A percentile compares a stretch with the other conserved stretches of the same genome.
phyloP scores from a whole-genome alignment of 2,113 vertebrate genomes.

The Lycaon pictus region DNA sequence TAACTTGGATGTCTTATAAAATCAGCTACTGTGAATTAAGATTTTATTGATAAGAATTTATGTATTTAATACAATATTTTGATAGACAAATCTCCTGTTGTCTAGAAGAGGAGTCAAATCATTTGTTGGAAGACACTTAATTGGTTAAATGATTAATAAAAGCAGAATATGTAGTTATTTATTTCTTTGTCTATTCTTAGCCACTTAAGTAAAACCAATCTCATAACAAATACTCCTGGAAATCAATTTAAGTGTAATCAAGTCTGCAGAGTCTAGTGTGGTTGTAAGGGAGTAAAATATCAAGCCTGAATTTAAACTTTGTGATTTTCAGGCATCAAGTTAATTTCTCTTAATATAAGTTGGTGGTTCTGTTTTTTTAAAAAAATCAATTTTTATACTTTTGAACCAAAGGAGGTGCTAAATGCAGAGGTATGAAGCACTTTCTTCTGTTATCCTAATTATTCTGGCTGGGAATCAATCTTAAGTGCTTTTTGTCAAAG shows the following conservation, averaged over 20 bases:
- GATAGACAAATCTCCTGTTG: neutral
- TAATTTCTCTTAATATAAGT: neutral
- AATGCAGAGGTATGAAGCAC: neutral
- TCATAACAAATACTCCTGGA: neutral
- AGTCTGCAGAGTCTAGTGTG: neutral
- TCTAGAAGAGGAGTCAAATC: neutral
- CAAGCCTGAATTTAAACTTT: neutral
- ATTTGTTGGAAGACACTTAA: constrained; percentile 9
- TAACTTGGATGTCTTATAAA: neutral
- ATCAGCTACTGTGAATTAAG: neutral
- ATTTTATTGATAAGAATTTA: neutral
- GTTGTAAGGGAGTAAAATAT: neutral
- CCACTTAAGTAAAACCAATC: constrained; percentile 1
- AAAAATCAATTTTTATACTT: neutral
- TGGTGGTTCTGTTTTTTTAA: neutral
- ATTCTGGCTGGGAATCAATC: neutral
- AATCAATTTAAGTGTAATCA: constrained; percentile 5
- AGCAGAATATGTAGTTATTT: neutral
- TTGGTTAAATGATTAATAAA: neutral
- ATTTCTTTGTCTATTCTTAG: neutral
- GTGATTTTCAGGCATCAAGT: neutral
- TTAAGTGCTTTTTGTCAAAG: constrained; percentile 52
- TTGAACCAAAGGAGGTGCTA: neutral
- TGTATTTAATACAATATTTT: constrained; percentile 1
- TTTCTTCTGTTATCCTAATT: neutral